Evolutionary conservation across 2,888 invertebrate species (phyloP), one percentile per base, ranked within the genome.

Genomic region (Syrista parreyssii): DNA sequence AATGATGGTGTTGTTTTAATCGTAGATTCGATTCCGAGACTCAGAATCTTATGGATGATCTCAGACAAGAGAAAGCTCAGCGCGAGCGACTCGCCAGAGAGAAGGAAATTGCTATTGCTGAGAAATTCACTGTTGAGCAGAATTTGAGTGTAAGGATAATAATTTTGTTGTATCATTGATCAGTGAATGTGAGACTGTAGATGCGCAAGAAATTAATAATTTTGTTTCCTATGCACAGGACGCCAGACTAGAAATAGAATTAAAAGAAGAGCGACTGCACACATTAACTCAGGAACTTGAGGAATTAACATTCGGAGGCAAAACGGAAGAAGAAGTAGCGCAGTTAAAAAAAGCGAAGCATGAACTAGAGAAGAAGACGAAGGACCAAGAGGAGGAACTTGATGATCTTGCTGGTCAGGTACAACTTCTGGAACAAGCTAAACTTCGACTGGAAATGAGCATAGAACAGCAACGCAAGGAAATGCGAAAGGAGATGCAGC

Each of bases 361-460:
- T 83, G 98, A 98, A 84, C 94, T 98, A 80, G 98, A 98, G 91
- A 93, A 96, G 71, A 95, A 97, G 82, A 92, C 95, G 40, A 95
- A 97, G 81, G 97, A 97, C 89, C 97, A 97, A 92, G 98, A 98
- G 89, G 98, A 99, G 90, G 99, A 99, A 91, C 93, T 99, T 75
- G 99, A 99, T 89, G 99, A 99, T 89, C 94, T 98, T 89, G 98
- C 98, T 4, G 98, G 98, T 6, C 96, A 97, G 92, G 96, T 97
- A 87, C 95, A 95, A 91, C 93, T 98, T 86, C 92, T 99, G 88
- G 98, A 98, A 90, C 98, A 98, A 91, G 96, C 97, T 2, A 98
- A 98, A 91, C 93, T 98, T 35, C 94, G 98, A 1, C 92, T 99
- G 82, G 98, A 99, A 92, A 98, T 99, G 98, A 94, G 96, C 72